These are phyloP conservation scores for Pseudoips prasinana DNA, from an alignment of 2,888 invertebrate species.

Conservation along the genomic window DNA sequence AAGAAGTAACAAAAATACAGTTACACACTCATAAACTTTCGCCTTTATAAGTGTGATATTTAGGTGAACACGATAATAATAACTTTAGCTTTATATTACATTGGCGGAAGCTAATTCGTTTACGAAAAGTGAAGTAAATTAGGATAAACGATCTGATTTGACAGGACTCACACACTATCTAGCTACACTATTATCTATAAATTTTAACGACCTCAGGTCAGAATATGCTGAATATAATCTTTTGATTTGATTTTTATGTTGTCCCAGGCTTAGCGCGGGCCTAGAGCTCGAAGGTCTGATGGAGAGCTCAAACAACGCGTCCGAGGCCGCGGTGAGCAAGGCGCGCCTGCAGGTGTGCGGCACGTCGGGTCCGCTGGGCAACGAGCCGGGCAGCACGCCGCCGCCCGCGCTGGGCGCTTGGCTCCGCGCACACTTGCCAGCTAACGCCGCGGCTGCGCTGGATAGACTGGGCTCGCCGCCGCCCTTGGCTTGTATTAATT, in stretches of 20 bases:
- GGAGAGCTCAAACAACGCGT: slow-evolving; percentile 43
- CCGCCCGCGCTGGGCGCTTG: slow-evolving; percentile 62
- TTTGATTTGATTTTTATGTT: background rate
- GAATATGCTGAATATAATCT: too few relatives aligned
- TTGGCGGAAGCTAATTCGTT: too few relatives aligned
- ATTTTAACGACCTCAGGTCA: too few relatives aligned
- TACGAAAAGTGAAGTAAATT: too few relatives aligned
- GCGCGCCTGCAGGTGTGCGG: slow-evolving; percentile 63
- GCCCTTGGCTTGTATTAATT: slow-evolving; percentile 50
- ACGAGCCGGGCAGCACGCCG: slow-evolving; percentile 41
- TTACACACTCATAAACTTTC: too few relatives aligned
- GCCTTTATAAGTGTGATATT: too few relatives aligned
- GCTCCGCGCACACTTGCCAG: slow-evolving; percentile 62
- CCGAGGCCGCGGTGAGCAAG: slow-evolving; percentile 52
- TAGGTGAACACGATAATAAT: too few relatives aligned
- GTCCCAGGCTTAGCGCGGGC: slow-evolving; percentile 57
- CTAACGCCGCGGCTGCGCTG: slow-evolving; percentile 54
- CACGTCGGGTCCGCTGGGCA: slow-evolving; percentile 39
- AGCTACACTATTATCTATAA: too few relatives aligned
- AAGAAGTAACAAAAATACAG: too few relatives aligned
- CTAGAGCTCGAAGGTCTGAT: slow-evolving; percentile 54
- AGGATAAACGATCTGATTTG: too few relatives aligned
- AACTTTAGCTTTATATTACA: too few relatives aligned
- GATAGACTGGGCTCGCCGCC: slow-evolving; percentile 59
- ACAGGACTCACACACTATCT: too few relatives aligned